A percentile compares a stretch with the other conserved stretches of the same genome.
Conservation (phyloP, 2,797 vertebrate species). For the Catharus ustulatus region DNA sequence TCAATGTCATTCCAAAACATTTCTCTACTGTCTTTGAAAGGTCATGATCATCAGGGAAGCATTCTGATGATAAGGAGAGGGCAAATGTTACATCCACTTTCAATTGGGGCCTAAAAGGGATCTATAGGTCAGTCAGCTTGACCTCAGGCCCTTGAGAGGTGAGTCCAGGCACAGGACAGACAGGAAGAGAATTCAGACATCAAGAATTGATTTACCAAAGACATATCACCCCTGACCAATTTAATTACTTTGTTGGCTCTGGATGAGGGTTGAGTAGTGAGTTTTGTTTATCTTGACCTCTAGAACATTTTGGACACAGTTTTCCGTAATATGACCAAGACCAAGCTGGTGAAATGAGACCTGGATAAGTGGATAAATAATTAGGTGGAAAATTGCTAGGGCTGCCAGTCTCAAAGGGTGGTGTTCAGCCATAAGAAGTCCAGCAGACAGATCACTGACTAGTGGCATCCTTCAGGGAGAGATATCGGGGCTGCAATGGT, state of each 20-base stretch:
- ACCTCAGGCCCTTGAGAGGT: neutral
- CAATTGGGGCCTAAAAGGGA: neutral
- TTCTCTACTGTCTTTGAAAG: neutral
- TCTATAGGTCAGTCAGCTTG: neutral
- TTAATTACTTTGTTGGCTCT: neutral
- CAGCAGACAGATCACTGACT: neutral
- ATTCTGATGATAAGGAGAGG: neutral
- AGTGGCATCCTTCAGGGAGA: neutral
- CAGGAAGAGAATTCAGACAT: neutral
- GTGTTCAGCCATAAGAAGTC: neutral
- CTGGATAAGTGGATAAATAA: neutral
- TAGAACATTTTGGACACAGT: neutral
- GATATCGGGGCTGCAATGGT: neutral
- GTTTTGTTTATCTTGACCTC: neutral
- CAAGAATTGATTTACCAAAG: neutral
- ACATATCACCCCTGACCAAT: neutral
- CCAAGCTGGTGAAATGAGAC: neutral
- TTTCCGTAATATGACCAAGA: neutral
- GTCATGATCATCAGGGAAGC: neutral
- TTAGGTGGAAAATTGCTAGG: neutral
- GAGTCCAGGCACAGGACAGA: neutral
- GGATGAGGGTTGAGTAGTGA: neutral
- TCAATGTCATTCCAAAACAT: neutral
- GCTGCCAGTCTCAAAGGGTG: neutral
- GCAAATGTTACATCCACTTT: neutral